These are phyloP conservation scores for Champsocephalus esox DNA, from an alignment of 2,797 vertebrate genomes.

Conservation along the genomic window DNA sequence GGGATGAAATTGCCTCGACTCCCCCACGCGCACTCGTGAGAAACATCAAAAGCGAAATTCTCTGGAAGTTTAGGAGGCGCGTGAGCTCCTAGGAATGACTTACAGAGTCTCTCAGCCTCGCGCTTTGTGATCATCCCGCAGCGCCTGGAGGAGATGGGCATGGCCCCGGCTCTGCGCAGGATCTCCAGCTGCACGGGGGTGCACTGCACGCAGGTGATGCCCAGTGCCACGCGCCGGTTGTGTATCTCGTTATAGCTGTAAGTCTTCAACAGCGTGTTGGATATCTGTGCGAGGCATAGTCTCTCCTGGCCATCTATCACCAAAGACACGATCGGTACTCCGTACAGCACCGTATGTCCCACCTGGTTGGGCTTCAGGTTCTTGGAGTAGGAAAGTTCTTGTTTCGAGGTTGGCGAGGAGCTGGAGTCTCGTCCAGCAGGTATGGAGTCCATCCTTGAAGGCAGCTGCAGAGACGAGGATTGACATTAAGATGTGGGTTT, in stretches of 20 bases:
- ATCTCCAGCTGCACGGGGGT: constrained; percentile 95
- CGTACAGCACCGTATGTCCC: constrained; percentile 94
- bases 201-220: constrained; percentile 95
- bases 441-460: constrained; percentile 93
- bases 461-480: constrained; percentile 58
- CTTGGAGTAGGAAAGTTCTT: constrained; percentile 91
- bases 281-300: constrained; percentile 93
- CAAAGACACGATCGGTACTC: constrained; percentile 96
- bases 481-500: constrained; percentile 22
- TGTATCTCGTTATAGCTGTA: constrained; percentile 97
- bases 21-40: constrained; percentile 94
- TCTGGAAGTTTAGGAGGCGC: constrained; percentile 92
- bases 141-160: constrained; percentile 94
- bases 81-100: constrained; percentile 92
- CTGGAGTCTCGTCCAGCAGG: constrained; percentile 92
- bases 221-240: constrained; percentile 92
- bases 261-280: constrained; percentile 92
- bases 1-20: constrained; percentile 93
- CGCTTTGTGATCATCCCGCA: constrained; percentile 96
- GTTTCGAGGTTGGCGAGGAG: constrained; percentile 92
- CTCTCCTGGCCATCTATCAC: constrained; percentile 97
- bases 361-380: constrained; percentile 96
- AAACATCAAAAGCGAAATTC: constrained; percentile 94
- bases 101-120: constrained; percentile 93
- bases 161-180: constrained; percentile 91